Conservation (phyloP, 2,113 vertebrate genomes). For the Chrysemys picta region DNA sequence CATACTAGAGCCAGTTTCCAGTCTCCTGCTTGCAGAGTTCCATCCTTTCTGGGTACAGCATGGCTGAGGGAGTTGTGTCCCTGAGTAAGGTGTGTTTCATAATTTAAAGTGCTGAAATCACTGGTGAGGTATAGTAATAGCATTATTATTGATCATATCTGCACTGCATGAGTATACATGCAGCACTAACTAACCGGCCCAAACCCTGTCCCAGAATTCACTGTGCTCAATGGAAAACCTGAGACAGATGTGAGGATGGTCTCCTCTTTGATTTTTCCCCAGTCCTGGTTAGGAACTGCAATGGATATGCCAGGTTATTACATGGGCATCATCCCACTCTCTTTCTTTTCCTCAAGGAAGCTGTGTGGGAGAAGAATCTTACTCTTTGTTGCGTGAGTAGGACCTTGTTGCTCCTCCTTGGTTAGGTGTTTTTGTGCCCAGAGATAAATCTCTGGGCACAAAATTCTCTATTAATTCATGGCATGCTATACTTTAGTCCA, state of each 20-base stretch:
- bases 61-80: not conserved
- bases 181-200: not conserved
- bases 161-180: not conserved
- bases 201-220: not conserved
- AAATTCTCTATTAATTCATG: not conserved
- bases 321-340: not conserved
- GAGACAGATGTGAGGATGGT: fast-evolving
- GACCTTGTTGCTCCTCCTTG: not conserved
- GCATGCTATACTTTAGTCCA: not conserved
- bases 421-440: not conserved
- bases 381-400: not conserved
- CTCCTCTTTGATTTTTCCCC: not conserved
- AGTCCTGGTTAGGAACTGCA: not conserved
- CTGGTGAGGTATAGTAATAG: not conserved
- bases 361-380: not conserved
- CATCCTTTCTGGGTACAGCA: not conserved
- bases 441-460: not conserved
- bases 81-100: not conserved
- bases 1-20: not conserved
- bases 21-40: not conserved
- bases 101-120: not conserved
- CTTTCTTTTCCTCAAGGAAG: not conserved
- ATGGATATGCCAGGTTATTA: fast-evolving
- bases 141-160: fast-evolving
- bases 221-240: not conserved